These are phyloP conservation scores for Typhlomys cinereus DNA, from an alignment of 2,113 vertebrate genomes.

Conservation along the genomic window DNA sequence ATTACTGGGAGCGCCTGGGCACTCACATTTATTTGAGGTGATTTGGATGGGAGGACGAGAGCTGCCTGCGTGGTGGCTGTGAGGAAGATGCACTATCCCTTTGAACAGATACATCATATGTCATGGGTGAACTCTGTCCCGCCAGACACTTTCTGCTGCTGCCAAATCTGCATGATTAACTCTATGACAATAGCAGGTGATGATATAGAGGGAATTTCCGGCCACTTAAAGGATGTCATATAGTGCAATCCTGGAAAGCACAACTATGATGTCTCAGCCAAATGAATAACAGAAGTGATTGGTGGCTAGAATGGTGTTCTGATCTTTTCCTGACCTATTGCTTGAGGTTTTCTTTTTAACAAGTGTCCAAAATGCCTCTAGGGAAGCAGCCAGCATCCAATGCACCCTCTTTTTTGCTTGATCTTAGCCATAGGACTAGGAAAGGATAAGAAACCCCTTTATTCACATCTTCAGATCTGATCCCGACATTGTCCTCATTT, in stretches of 20 bases:
- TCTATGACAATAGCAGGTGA: constrained; percentile 83
- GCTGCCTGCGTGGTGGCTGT: constrained; percentile 74
- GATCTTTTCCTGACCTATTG: neutral
- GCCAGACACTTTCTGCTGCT: constrained; percentile 77
- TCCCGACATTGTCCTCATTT: neutral
- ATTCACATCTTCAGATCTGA: neutral
- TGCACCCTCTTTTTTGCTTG: too few relatives aligned
- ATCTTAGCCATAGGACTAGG: too few relatives aligned
- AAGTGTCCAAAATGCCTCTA: neutral
- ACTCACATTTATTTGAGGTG: constrained; percentile 89
- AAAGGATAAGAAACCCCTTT: too few relatives aligned
- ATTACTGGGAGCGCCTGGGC: constrained; percentile 87
- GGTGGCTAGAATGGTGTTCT: constrained; percentile 17
- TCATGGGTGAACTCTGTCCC: constrained; percentile 85
- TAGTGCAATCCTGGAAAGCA: constrained; percentile 75
- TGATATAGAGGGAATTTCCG: constrained; percentile 80
- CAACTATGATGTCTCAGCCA: constrained; percentile 71
- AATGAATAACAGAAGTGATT: constrained; percentile 62
- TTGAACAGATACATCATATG: constrained; percentile 88
- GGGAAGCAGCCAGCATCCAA: neutral
- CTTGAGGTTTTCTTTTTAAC: neutral
- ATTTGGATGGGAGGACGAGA: constrained; percentile 81
- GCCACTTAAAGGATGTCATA: constrained; percentile 79
- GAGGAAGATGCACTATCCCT: constrained; percentile 90
- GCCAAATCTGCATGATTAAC: constrained; percentile 84